Evolutionary conservation across 2,797 vertebrate species (phyloP).

Genomic region (Amphiprion clarkii): DNA sequence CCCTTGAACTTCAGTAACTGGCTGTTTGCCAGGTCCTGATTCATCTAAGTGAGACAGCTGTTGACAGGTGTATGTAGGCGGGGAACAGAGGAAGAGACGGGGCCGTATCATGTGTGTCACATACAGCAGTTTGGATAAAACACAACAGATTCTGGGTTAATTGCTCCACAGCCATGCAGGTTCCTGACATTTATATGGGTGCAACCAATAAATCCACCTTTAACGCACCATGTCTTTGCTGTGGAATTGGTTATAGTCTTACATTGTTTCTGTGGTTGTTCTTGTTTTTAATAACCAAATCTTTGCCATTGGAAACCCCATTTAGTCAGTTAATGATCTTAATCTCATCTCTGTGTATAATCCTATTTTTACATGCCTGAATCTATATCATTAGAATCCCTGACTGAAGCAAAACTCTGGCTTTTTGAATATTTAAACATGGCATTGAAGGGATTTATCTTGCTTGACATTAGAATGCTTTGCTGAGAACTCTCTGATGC

Average conservation of each 20-base stretch:
- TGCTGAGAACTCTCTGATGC: neutral
- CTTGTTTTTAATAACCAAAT: constrained; percentile 2
- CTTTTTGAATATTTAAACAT: constrained; percentile 1
- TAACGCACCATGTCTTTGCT: neutral
- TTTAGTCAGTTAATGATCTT: neutral
- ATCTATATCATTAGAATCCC: neutral
- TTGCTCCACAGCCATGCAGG: neutral
- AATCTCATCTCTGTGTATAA: constrained; percentile 7
- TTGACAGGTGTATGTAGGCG: constrained; percentile 40
- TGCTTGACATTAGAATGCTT: constrained; percentile 10
- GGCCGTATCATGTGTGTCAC: neutral
- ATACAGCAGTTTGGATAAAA: neutral
- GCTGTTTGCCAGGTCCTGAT: constrained; percentile 20
- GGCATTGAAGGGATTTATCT: neutral
- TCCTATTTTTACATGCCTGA: constrained; percentile 1
- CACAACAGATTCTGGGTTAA: neutral
- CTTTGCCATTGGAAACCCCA: neutral
- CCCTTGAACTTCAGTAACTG: constrained; percentile 6
- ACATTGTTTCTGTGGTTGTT: neutral
- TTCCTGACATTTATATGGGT: neutral
- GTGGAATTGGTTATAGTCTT: neutral
- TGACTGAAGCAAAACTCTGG: neutral
- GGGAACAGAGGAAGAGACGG: constrained; percentile 4
- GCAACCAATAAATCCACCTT: neutral
- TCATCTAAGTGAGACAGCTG: constrained; percentile 38